A percentile compares a stretch with the other conserved stretches of the same genome.
Conservation (phyloP, 2,113 vertebrate species). For the Antechinus stuartii region DNA sequence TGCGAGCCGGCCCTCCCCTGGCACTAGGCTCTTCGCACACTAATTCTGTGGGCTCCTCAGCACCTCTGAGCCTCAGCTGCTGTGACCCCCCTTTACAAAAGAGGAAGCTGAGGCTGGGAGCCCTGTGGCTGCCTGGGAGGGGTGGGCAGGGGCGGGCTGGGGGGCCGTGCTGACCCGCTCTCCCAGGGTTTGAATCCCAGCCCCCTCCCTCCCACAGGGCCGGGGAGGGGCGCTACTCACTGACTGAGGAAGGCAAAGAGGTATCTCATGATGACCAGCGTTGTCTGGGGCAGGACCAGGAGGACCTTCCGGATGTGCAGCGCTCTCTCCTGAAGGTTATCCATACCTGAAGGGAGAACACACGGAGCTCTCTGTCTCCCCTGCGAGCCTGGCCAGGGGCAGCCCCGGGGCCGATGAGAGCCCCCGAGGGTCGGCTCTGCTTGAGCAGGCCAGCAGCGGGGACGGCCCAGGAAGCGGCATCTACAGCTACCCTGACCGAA, state of each 20-base stretch:
- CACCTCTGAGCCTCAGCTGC: background rate
- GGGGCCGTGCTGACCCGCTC: background rate
- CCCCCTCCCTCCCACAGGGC: too few relatives aligned
- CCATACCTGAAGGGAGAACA: slow-evolving; percentile 90
- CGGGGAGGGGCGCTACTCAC: slow-evolving; percentile 88
- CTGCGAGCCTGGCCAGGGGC: background rate
- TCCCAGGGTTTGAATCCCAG: too few relatives aligned
- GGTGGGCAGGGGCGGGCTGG: background rate
- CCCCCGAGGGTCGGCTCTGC: background rate
- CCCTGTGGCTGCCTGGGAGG: background rate
- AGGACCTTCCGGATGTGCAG: slow-evolving; percentile 94
- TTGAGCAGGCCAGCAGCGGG: background rate
- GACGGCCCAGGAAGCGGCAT: background rate
- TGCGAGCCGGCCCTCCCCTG: background rate
- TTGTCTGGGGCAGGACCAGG: slow-evolving; percentile 91
- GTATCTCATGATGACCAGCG: slow-evolving; percentile 98
- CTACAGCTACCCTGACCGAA: background rate
- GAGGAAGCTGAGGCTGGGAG: background rate
- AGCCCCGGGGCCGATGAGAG: background rate
- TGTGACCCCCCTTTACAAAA: background rate
- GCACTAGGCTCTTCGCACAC: background rate
- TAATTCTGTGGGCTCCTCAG: background rate
- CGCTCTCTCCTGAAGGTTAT: slow-evolving; percentile 94
- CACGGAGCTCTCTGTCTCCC: background rate
- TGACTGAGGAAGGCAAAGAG: slow-evolving; percentile 97